Evolutionary conservation across 2,888 invertebrate species (phyloP), one percentile per base, ranked within the genome.

Genomic region (Ceramica pisi): DNA sequence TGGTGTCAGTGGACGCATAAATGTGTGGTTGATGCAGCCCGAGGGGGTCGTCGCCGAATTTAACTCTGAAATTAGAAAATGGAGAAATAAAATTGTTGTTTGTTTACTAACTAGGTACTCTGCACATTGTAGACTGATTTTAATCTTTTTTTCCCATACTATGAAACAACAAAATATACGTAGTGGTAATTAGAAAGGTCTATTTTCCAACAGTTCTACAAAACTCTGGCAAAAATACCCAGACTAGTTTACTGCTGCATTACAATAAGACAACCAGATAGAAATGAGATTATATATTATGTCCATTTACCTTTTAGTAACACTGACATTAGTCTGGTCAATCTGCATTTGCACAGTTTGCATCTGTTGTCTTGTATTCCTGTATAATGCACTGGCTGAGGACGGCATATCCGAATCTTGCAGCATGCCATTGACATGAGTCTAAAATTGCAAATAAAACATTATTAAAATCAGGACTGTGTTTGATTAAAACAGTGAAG

Each of bases 331-430:
- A 2, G 93, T 93, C 84, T 95, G 95, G 86, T 96, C 96, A 82
- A 95, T 91, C 77, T 95, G 95, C 94, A 95, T 94, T 82, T 95
- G 94, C 56, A 95, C 87, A 83, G 94, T 94, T 48, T 94, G 93
- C 80, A 84, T 68, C 55, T 85, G 83, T 41, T 94, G 93, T 50
- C 90, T 86, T 56, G 93, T 91, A 76, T 94, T 94, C 61, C 94
- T 90, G 74, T 92, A 93, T 53, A 95, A 78, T 4, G 95, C 95
- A 84, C 94, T 94, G 1, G 95, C 94, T 67, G 96, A 94, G 8
- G 96, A 96, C 4, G 96, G 94, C 94, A 96, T 95, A 65, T 95
- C 95, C 0, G 96, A 95, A 74, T 96, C 94, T 85, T 96, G 95
- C 26, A 96, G 85, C 90, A 96, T 92, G 12, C 95, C 95, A 89